Evolutionary conservation across 2,113 vertebrate genomes (phyloP), one percentile per base, ranked within the genome.

Genomic region (Brachirus orientalis): DNA sequence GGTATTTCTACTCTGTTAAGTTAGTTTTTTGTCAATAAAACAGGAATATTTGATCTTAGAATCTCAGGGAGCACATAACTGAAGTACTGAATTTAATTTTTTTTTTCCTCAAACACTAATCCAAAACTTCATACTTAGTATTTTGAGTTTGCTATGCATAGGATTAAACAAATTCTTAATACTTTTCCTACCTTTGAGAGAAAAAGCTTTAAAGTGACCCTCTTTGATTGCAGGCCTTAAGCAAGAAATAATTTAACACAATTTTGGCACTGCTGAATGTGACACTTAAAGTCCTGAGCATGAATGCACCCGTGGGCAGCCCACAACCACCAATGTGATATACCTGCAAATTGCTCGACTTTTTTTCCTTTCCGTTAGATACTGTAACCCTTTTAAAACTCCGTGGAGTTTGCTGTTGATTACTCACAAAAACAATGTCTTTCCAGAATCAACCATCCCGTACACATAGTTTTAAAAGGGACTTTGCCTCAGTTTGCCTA

Each of bases 351-450:
- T 28, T 28, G 28, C 28, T 4, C 3, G 28, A 28, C 28, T 28
- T 28, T 28, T 28, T 28, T 28, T 28, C 28, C 22, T 63, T 37
- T 69, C 69, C 54, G 69, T 45, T 41, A 69, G 18, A 56, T 28
- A 28, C 22, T 28, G 22, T 28, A 28, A 2, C 65, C 57, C 10
- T 48, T 71, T 65, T 66, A 67, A 67, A 77, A 62, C 13, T 62
- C 17, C 22, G 13, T 8, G 7, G n/a, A 19, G 48, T 51, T 8
- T 55, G 33, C 20, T 54, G 66, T 83, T 64, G 53, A 81, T 78
- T 73, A 70, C 16, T 63, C 36, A 33, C n/a, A 28, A 19, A 46
- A 69, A 59, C 7, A n/a, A n/a, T 63, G 51, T 45, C 37, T 40
- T 46, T 72, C 66, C 63, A 57, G 36, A n/a, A n/a, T n/a, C n/a